Evolutionary conservation across 2,888 invertebrate species (phyloP), one percentile per base, ranked within the genome.

Genomic region (Laothoe populi): DNA sequence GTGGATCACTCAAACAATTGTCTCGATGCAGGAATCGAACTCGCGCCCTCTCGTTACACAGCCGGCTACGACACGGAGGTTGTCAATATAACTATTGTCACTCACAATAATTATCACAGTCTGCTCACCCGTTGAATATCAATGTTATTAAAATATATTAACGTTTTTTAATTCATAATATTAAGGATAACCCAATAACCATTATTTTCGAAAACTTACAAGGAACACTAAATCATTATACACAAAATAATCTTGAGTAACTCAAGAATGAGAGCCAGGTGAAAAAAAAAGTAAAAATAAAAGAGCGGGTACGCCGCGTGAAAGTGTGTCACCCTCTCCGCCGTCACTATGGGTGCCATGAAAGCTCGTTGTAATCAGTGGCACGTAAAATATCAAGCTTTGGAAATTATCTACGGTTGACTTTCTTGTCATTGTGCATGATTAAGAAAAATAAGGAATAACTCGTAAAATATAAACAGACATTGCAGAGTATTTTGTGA

Each of bases 301-400:
- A 58, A 57, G 57, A 53, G 26, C 49, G 26, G 42, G 26, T 53
- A 31, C 53, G 26, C 49, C 19, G 23, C 21, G 42, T 24, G 73
- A 87, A 88, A 85, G 82, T 87, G 69, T 88, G 88, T 86, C 89
- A 87, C 82, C 70, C 78, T 76, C 83, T 81, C 79, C 75, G 70
- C 66, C 67, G 71, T 61, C 62, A 69, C 72, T 72, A 71, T 66
- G 68, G 68, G 62, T 65, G 67, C 67, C 71, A 79, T 82, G 76
- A 84, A 83, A 83, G 81, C 83, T 71, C 70, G 66, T 66, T 64
- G 78, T 83, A 83, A 85, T 86, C 86, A 84, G 71, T 62, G 73
- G 65, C 66, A 64, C 61, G 64, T 24, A 59, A 42, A 57, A 68
- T 63, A 66, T 68, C 69, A 65, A 70, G 68, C 68, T 66, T 65